Evolutionary conservation across 2,888 invertebrate genomes (phyloP).

Genomic region (Acronicta leporina): DNA sequence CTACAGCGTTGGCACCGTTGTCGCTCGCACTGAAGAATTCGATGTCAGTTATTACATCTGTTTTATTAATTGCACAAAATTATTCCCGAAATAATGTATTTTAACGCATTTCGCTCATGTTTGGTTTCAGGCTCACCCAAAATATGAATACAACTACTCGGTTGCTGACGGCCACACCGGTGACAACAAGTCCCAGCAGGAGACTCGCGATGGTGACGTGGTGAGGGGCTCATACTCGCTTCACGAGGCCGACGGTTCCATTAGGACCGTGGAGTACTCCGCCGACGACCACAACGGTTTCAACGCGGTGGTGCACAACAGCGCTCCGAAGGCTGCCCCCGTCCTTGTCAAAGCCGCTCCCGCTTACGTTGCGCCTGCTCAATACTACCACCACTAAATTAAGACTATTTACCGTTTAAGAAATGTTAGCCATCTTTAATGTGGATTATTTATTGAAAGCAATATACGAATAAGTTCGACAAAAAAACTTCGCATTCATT

Average conservation of each 20-base stretch:
- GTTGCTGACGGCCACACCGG: conserved; percentile 86
- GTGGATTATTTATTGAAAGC: conserved; percentile 49
- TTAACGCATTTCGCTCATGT: conserved; percentile 3
- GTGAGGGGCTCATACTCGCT: conserved; percentile 85
- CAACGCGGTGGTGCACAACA: conserved; percentile 73
- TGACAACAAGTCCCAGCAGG: conserved; percentile 86
- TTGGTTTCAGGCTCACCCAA: conserved; percentile 78
- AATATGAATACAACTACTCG: conserved; percentile 85
- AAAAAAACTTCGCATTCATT: conserved; percentile 1
- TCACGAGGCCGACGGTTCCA: conserved; percentile 85
- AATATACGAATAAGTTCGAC: conserved; percentile 47
- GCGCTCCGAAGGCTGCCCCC: conserved; percentile 65
- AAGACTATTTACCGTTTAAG: conserved; percentile 11
- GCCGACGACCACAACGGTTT: conserved; percentile 84
- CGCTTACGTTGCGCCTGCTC: conserved; percentile 42
- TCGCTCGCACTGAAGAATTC: conserved; percentile 41
- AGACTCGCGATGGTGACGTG: conserved; percentile 82
- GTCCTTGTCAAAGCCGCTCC: conserved; percentile 50
- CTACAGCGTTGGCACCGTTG: conserved; percentile 71
- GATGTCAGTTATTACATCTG: not conserved
- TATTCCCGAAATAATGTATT: too few species aligned
- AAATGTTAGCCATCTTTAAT: conserved; percentile 39
- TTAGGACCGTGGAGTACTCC: conserved; percentile 84
- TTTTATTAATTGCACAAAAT: conserved; percentile 32
- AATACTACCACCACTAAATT: conserved; percentile 47